These are phyloP conservation scores for Ploceus nigricollis DNA, from an alignment of 2,113 vertebrate species.

Conservation along the genomic window DNA sequence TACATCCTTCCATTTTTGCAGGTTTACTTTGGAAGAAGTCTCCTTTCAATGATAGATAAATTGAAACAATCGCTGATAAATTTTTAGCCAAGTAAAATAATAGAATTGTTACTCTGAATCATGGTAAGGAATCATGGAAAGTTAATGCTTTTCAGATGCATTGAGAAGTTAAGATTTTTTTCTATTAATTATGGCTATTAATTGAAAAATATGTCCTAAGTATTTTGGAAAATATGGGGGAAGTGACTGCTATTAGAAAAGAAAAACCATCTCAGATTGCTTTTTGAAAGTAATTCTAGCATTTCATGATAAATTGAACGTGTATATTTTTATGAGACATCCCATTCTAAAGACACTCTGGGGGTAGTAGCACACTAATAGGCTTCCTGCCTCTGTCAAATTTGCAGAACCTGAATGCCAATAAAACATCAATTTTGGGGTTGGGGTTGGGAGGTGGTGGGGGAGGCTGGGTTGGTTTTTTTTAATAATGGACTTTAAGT, in stretches of 20 bases:
- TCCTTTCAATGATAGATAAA: neutral
- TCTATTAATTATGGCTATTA: neutral
- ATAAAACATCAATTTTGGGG: neutral
- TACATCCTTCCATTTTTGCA: neutral
- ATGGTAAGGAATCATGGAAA: neutral
- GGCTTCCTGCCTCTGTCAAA: neutral
- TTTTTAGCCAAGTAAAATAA: neutral
- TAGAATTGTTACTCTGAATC: neutral
- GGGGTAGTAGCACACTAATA: neutral
- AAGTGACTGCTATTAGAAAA: neutral
- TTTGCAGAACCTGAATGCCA: neutral
- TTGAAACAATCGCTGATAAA: neutral
- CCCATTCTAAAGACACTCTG: neutral
- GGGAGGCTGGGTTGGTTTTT: neutral
- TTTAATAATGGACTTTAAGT: neutral
- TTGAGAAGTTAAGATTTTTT: neutral
- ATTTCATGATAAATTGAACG: neutral
- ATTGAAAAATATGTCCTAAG: neutral
- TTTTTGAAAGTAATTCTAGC: neutral
- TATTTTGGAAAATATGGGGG: neutral
- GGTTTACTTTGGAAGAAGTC: neutral
- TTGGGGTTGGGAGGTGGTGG: neutral
- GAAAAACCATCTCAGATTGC: neutral
- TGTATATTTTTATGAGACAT: neutral
- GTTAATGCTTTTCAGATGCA: neutral